Percentiles rank a stretch among this genome's conserved stretches.
These are phyloP conservation scores for Torymus texanus DNA, from an alignment of 2,888 invertebrate genomes.

Conservation along the genomic window DNA sequence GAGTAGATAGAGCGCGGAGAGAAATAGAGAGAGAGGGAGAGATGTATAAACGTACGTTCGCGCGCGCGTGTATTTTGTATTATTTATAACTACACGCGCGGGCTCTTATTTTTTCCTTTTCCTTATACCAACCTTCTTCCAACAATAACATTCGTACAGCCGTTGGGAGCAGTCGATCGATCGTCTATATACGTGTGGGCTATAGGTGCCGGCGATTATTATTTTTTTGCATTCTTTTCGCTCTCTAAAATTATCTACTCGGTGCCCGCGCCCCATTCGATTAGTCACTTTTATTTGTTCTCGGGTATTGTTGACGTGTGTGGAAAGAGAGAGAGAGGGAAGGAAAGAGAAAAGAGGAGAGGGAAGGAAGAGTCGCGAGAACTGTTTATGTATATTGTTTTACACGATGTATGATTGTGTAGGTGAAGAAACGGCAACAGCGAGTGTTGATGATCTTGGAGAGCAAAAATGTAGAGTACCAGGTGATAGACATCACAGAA, in stretches of 20 bases:
- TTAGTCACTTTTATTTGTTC: neutral
- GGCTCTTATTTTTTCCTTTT: slow-evolving; percentile 42
- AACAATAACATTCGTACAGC: slow-evolving; percentile 26
- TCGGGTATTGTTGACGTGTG: too few relatives aligned
- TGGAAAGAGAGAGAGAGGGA: too few relatives aligned
- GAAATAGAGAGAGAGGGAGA: too few relatives aligned
- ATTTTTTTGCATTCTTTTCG: slow-evolving; percentile 6
- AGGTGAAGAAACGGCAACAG: slow-evolving; percentile 98
- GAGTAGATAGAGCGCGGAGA: too few relatives aligned
- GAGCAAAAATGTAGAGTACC: slow-evolving; percentile 92
- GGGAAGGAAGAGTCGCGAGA: too few relatives aligned
- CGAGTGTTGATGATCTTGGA: slow-evolving; percentile 95
- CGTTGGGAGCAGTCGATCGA: too few relatives aligned
- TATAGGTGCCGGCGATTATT: slow-evolving; percentile 7
- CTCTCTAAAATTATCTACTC: neutral
- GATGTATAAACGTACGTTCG: neutral
- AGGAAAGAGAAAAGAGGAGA: too few relatives aligned
- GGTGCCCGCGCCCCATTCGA: too few relatives aligned
- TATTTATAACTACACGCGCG: slow-evolving; percentile 41
- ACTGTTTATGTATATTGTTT: slow-evolving; percentile 8
- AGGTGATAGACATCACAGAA: slow-evolving; percentile 95
- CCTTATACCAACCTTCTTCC: neutral
- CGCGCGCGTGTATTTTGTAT: slow-evolving; percentile 42
- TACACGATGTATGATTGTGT: slow-evolving; percentile 63
- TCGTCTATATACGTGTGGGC: too few relatives aligned